Evolutionary conservation across 1,140 invertebrate species (phyloP).

Genomic region (Zophobas morio): DNA sequence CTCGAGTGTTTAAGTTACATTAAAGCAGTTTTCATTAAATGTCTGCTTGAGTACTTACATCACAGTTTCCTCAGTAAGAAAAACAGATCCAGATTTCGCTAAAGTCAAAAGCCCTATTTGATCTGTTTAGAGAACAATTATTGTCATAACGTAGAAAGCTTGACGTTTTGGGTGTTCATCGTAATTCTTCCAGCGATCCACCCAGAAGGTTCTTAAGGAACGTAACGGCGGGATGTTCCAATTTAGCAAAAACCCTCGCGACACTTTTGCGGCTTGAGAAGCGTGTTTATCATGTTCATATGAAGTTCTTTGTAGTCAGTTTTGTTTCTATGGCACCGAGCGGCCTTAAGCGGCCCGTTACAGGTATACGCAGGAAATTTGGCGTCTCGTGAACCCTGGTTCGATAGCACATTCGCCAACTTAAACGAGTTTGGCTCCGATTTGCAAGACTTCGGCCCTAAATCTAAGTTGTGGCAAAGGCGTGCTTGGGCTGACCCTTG

Average conservation of each 20-base stretch:
- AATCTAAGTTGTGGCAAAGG: conserved; percentile 27
- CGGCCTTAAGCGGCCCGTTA: not conserved
- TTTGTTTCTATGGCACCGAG: not conserved
- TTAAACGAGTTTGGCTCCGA: conserved; percentile 22
- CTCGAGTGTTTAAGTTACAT: conserved; percentile 15
- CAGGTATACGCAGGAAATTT: conserved; percentile 4
- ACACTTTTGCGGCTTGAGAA: not conserved
- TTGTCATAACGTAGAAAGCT: too few relatives aligned
- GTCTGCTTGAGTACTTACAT: conserved; percentile 1
- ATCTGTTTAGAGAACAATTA: too few relatives aligned
- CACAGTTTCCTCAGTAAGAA: conserved; percentile 3
- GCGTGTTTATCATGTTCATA: not conserved
- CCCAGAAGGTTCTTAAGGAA: too few relatives aligned
- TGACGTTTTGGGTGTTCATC: too few relatives aligned
- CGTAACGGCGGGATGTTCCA: too few relatives aligned
- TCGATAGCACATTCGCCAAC: conserved; percentile 26
- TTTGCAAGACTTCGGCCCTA: conserved; percentile 21
- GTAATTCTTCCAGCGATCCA: too few relatives aligned
- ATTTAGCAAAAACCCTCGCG: too few relatives aligned
- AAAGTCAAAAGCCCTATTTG: too few relatives aligned
- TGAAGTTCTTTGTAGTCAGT: not conserved
- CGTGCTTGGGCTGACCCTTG: conserved; percentile 15
- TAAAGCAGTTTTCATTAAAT: conserved; percentile 38
- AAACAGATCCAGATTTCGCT: not conserved
- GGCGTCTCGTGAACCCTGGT: conserved; percentile 8